Conservation (phyloP, 2,888 invertebrate species). For the Dyspetes luteomarginatus region DNA sequence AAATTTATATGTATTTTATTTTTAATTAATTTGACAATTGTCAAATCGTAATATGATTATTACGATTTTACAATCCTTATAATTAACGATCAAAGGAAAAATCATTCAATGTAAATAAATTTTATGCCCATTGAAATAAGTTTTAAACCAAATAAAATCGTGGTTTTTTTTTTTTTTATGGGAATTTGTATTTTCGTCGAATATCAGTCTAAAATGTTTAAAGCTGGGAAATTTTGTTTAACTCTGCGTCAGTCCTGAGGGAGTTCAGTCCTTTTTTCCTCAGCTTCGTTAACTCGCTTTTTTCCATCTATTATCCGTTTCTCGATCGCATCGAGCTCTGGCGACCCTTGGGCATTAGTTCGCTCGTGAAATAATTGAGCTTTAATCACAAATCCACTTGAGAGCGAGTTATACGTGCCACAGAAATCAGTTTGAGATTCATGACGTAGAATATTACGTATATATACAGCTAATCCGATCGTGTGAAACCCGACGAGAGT, state of each 20-base stretch:
- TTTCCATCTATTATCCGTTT: conserved; percentile 13
- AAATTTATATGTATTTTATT: too few species aligned
- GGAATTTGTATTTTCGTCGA: too few species aligned
- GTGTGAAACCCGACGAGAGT: conserved; percentile 1
- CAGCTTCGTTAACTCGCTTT: conserved; percentile 30
- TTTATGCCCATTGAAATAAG: not conserved
- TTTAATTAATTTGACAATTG: too few species aligned
- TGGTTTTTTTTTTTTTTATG: too few species aligned
- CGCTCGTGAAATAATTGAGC: conserved; percentile 49
- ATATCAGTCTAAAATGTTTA: not conserved
- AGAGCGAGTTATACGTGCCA: not conserved
- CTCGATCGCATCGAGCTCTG: conserved; percentile 34
- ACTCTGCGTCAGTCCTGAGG: conserved; percentile 12
- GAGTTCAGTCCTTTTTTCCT: conserved; percentile 4
- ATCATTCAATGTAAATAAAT: not conserved
- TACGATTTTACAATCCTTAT: too few species aligned
- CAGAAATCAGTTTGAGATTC: not conserved
- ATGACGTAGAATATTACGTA: not conserved
- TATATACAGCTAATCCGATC: not conserved
- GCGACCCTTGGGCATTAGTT: conserved; percentile 12
- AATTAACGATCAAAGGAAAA: too few species aligned
- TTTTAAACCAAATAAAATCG: not conserved
- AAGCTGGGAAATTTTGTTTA: not conserved
- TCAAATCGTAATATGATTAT: too few species aligned
- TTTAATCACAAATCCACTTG: conserved; percentile 51